Evolutionary conservation across 30 jellyfish, hydroid and myxozoan species (phyloP).

Genomic region (Phacellophora camtschatica): DNA sequence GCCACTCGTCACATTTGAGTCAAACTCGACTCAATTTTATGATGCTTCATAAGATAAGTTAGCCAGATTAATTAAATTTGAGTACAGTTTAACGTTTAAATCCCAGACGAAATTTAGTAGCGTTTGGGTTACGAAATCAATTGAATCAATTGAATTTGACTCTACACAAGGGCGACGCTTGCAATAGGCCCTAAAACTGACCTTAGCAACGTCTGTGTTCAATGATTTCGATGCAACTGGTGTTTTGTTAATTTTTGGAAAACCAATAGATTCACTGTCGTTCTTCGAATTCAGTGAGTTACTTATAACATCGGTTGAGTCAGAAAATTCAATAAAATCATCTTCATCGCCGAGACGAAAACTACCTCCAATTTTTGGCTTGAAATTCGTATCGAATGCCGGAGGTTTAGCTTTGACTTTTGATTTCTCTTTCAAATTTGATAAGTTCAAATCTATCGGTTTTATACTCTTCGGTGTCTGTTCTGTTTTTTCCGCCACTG

Average conservation of each 20-base stretch:
- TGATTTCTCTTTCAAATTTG: background rate
- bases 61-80: too few species aligned
- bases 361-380: constrained; percentile 72
- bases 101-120: too few species aligned
- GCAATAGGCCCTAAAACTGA: too few species aligned
- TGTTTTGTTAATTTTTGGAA: background rate
- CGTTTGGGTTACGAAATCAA: too few species aligned
- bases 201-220: constrained; percentile 43
- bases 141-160: too few species aligned
- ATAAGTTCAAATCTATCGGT: background rate
- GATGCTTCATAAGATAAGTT: too few species aligned
- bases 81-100: too few species aligned
- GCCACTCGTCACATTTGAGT: too few species aligned
- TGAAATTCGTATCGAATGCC: constrained; percentile 2
- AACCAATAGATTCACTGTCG: background rate
- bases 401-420: background rate
- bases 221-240: background rate
- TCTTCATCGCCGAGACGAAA: constrained; percentile 19
- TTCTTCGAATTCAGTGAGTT: constrained; percentile 31
- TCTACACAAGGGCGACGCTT: too few species aligned
- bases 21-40: too few species aligned
- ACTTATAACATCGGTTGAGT: constrained; percentile 58
- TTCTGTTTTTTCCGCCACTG: background rate
- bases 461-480: background rate
- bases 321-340: constrained; percentile 77